Base-by-base conservation (phyloP, 2,888 invertebrate species). In the Mythimna lalbum region DNA sequence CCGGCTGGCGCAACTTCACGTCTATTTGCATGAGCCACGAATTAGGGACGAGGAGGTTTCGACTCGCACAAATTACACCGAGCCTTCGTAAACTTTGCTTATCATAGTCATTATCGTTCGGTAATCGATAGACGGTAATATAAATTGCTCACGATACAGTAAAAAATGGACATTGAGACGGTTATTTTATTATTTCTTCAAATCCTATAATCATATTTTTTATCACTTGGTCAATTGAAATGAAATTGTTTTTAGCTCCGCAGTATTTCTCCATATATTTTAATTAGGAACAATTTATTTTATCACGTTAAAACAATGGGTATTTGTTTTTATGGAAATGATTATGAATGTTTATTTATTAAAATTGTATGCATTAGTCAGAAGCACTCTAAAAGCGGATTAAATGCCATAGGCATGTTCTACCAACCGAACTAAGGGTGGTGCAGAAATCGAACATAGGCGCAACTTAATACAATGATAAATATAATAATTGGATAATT, bases 41-140 rank as follows among this genome's bases (percentile, higher is more conserved):
- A 93, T 94, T 93, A 93, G 87, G 90, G 80, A 85, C 92, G 89
- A 91, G 89, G 88, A 90, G 90, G 89, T 88, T 88, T 86, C 78
- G 69, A 70, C 69, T 82, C 73, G 21, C 73, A 79, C 68, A 81
- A 80, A 85, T 85, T 84, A 79, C 69, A 81, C 73, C 65, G 1
- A 49, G 71, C 78, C 70, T 75, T 77, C 65, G 62, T 76, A 71
- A 67, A 75, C 65, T 36, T 55, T 36, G 49, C 65, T 82, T 79
- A 83, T 87, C 75, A 82, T 82, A 78, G 81, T 82, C 69, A 87
- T 87, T 85, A 87, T 84, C 78, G 69, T 69, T 78, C 65, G 53
- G 76, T 85, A 84, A 86, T 80, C 82, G 80, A 69, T 63, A 56
- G 64, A 69, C 63, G 68, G 85, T 87, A 85, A 78, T 85, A 84